Percentiles rank a stretch among this genome's conserved stretches.
phyloP scores from a whole-genome alignment of 2,113 vertebrate genomes.

The Mus musculus region DNA sequence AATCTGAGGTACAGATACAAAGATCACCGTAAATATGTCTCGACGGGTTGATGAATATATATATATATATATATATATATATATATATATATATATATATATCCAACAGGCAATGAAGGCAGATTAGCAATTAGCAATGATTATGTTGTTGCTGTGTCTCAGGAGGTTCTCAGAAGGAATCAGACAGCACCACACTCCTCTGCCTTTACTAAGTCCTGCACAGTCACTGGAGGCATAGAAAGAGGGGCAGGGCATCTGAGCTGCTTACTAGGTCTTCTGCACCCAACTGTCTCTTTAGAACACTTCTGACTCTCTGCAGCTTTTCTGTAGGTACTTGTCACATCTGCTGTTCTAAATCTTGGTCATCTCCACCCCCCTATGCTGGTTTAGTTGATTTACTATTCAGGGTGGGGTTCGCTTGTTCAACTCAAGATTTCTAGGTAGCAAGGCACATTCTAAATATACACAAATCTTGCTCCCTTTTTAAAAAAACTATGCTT shows the following conservation, averaged over 20 bases:
- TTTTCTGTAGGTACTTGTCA: conserved; percentile 1
- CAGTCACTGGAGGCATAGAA: neutral
- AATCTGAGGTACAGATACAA: neutral
- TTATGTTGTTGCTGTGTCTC: neutral
- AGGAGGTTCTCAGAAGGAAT: neutral
- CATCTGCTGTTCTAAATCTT: conserved; percentile 34
- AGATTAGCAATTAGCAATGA: neutral
- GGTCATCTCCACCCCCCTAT: neutral
- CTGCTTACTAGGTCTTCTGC: neutral
- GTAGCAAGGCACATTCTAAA: conserved; percentile 64
- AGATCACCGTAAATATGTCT: neutral
- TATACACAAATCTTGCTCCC: conserved; percentile 31
- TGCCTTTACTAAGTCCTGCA: neutral
- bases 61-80: too few species aligned
- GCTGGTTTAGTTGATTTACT: conserved; percentile 49
- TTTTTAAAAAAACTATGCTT: neutral
- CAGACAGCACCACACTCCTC: too few species aligned
- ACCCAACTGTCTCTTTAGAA: neutral
- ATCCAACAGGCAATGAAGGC: neutral
- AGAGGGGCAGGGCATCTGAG: neutral
- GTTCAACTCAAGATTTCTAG: conserved; percentile 68
- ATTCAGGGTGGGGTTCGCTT: conserved; percentile 32
- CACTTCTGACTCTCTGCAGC: neutral
- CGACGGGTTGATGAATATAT: neutral
- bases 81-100: neutral